Evolutionary conservation across 2,113 vertebrate genomes (phyloP).

Genomic region (Machaerirhynchus nigripectus): DNA sequence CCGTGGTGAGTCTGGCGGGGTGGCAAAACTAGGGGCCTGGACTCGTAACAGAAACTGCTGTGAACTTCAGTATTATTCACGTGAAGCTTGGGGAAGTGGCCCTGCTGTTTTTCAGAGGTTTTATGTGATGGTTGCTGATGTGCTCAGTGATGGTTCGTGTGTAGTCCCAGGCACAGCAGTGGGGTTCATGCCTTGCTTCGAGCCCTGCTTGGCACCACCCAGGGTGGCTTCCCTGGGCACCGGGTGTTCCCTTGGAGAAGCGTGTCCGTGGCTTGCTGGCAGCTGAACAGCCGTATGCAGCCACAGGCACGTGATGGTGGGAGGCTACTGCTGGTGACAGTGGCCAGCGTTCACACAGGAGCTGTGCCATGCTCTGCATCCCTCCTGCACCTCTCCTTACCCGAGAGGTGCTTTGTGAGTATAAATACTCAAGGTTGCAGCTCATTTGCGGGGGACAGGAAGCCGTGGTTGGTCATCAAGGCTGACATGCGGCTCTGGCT

Average conservation of each 20-base stretch:
- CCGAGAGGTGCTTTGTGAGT: fast-evolving
- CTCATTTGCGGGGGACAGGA: fast-evolving
- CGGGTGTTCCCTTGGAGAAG: background rate
- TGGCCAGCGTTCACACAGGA: fast-evolving
- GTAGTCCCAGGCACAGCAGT: background rate
- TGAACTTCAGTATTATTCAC: background rate
- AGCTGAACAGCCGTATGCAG: background rate
- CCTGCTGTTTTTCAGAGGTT: background rate
- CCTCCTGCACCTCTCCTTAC: background rate
- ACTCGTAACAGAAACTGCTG: background rate
- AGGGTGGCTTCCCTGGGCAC: background rate
- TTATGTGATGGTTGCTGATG: background rate
- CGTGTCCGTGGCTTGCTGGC: background rate
- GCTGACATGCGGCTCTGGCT: background rate
- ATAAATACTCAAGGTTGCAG: background rate
- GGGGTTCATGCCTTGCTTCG: background rate
- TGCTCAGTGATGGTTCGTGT: fast-evolving
- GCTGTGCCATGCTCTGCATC: background rate
- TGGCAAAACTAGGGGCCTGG: background rate
- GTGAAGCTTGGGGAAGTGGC: background rate
- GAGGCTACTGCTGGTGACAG: background rate
- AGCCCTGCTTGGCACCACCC: background rate
- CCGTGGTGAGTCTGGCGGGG: fast-evolving
- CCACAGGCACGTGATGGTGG: background rate
- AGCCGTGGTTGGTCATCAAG: background rate